Conservation (phyloP, 2,888 invertebrate genomes). For the Stictocephala bisonia region DNA sequence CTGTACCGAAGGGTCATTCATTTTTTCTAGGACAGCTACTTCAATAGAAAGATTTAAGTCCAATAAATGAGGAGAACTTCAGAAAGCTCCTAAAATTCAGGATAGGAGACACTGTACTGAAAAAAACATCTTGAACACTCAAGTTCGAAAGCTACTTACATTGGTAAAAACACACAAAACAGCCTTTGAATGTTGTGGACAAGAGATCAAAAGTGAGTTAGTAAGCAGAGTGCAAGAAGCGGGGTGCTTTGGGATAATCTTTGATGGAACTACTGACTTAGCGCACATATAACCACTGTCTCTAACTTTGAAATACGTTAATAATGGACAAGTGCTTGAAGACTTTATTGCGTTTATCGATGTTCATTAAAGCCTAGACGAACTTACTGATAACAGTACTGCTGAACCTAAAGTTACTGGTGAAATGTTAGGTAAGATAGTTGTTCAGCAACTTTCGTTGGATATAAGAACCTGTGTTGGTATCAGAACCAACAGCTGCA, state of each 20-base stretch:
- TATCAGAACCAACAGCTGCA: constrained; percentile 20
- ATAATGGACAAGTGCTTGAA: neutral
- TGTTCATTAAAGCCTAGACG: constrained; percentile 1
- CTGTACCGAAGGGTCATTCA: neutral
- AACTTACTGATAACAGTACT: neutral
- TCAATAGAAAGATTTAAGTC: neutral
- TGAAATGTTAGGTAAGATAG: constrained; percentile 22
- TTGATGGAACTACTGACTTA: constrained; percentile 15
- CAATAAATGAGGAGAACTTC: constrained; percentile 14
- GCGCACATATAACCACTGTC: neutral
- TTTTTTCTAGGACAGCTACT: constrained; percentile 47
- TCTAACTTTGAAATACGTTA: neutral
- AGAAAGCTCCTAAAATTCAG: constrained; percentile 19
- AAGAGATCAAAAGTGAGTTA: neutral
- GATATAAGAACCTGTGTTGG: constrained; percentile 15
- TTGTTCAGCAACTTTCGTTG: neutral
- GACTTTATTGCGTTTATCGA: constrained; percentile 23
- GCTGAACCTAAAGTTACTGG: constrained; percentile 20
- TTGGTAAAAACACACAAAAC: constrained; percentile 31
- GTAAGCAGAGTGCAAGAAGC: neutral
- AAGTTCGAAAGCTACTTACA: constrained; percentile 11
- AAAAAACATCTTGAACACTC: constrained; percentile 1
- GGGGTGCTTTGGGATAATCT: constrained; percentile 3
- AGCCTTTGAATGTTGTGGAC: constrained; percentile 17
- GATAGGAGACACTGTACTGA: constrained; percentile 1